Percentiles rank a stretch among this genome's conserved stretches.
Conservation (phyloP, 2,113 vertebrate species). For the Sapayoa aenigma region DNA sequence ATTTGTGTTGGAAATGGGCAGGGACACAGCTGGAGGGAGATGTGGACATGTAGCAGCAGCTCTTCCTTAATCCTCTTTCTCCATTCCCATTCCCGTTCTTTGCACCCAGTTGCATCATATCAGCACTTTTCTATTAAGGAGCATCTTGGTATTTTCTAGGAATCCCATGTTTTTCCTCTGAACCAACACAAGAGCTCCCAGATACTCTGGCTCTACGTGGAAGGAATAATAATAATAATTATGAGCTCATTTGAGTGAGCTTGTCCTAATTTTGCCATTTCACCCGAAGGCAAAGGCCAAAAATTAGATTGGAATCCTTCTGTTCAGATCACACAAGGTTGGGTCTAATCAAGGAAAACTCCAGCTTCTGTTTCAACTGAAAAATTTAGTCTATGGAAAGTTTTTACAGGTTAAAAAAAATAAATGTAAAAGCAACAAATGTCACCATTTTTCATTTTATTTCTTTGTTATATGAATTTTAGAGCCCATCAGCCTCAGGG, state of each 20-base stretch:
- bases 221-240: background rate
- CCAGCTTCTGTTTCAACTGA: background rate
- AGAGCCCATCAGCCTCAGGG: background rate
- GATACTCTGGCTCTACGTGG: background rate
- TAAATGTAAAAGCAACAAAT: background rate
- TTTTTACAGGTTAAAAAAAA: background rate
- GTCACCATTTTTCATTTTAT: background rate
- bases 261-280: slow-evolving; percentile 14
- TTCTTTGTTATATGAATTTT: background rate
- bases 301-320: background rate
- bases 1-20: background rate
- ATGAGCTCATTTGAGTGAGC: background rate
- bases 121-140: rapidly evolving
- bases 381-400: background rate
- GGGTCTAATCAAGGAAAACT: background rate
- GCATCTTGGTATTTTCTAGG: background rate
- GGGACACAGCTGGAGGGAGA: background rate
- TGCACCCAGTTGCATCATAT: no score
- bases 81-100: background rate
- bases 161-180: background rate
- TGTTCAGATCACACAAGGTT: background rate
- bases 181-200: background rate
- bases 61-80: background rate
- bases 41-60: background rate
- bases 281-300: background rate